Evolutionary conservation across 2,113 vertebrate species (phyloP), one percentile per base, ranked within the genome.

Genomic region (Erpornis zantholeuca): DNA sequence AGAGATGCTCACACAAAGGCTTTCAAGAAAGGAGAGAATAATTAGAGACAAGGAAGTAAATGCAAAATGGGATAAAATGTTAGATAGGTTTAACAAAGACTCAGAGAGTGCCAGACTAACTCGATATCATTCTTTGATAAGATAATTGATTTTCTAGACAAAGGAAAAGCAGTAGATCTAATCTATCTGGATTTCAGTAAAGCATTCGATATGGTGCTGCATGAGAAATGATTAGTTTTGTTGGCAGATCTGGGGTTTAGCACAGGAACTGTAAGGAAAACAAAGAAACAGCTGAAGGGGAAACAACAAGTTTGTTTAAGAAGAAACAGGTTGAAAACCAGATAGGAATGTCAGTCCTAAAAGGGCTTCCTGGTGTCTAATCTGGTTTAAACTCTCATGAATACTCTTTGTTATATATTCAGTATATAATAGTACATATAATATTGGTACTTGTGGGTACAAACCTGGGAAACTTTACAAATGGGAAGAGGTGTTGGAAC

Each of bases 81-180:
- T 90, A 86, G 82, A 82, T 59, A 79, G 63, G 31, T 64, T 94
- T 87, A 81, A 49, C 65, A 79, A 86, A 92, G 73, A 64, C 56
- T 68, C 33, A 60, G 72, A 92, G 69, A 82, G 69, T 92, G 61
- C 73, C 88, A 94, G 92, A 83, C 94, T 94, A 83, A 94, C 82
- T 95, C 10, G 14, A 83, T 95, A 94, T 84, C 72, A 40, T 88
- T 88, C 83, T 89, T 94, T 95, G 80, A 91, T 96, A 96, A 94
- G 89, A 75, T 94, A 97, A 96, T 94, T 95, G 95, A 96, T 95
- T 95, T 96, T 94, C 80, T 92, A 94, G 91, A 92, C 94, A 92
- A 95, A 96, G 49, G 49, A 84, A 94, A 94, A 65, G 86, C 92
- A 82, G 80, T 40, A 95, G 91, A 96, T 97, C 54, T 95, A 93